A percentile compares a stretch with the other conserved stretches of the same genome.
Evolutionary conservation across 2,888 invertebrate genomes (phyloP).

Genomic region (Philaethria dido): DNA sequence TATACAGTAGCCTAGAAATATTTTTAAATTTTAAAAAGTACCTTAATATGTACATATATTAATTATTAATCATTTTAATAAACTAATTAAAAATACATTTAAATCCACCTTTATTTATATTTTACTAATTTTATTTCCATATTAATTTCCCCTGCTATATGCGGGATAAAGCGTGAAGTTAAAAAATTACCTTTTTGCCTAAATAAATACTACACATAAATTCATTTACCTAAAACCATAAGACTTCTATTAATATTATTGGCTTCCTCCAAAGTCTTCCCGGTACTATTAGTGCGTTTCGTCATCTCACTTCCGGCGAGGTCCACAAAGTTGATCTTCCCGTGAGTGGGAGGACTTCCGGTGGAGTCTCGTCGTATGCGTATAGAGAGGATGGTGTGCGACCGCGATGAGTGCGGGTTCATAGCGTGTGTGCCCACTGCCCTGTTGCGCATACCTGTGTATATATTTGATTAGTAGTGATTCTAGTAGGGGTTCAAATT

Average conservation of each 20-base stretch:
- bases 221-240: conserved; percentile 92
- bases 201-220: too few relatives aligned
- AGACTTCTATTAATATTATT: conserved; percentile 98
- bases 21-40: too few relatives aligned
- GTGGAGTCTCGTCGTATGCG: conserved; percentile 94
- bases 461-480: too few relatives aligned
- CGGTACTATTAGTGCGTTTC: conserved; percentile 94
- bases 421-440: conserved; percentile 95
- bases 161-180: too few relatives aligned
- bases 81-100: too few relatives aligned
- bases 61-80: too few relatives aligned
- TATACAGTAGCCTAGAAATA: conserved; percentile 92
- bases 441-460: conserved; percentile 92
- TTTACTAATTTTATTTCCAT: too few relatives aligned
- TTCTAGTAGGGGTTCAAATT: too few relatives aligned
- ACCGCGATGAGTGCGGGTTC: conserved; percentile 96
- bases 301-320: conserved; percentile 98
- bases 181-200: too few relatives aligned
- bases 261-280: conserved; percentile 95
- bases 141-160: too few relatives aligned
- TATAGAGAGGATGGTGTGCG: conserved; percentile 96
- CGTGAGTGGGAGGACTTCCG: conserved; percentile 93
- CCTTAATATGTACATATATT: too few relatives aligned
- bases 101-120: too few relatives aligned
- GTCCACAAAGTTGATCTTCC: conserved; percentile 98